Evolutionary conservation across 1,140 invertebrate species (phyloP).

Genomic region (Camponotus floridanus): DNA sequence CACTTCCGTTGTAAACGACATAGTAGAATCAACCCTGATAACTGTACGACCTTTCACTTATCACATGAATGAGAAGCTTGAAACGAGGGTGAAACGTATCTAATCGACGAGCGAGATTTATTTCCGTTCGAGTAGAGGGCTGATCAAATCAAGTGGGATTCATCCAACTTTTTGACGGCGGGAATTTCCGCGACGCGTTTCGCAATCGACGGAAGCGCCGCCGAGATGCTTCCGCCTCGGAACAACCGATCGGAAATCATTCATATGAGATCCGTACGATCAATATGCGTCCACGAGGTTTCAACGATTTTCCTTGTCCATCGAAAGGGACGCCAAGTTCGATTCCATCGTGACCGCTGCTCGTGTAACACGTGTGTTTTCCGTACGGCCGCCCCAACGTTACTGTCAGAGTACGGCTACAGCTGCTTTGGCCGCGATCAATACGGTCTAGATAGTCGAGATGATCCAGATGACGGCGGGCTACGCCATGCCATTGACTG

Average conservation of each 20-base stretch:
- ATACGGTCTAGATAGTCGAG: conserved; percentile 83
- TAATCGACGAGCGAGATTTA: not conserved
- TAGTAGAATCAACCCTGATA: conserved; percentile 27
- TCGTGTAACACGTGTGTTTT: conserved; percentile 79
- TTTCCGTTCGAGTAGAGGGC: not conserved
- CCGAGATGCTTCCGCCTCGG: not conserved
- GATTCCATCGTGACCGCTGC: conserved; percentile 58
- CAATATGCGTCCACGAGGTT: conserved; percentile 24
- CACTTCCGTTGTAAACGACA: conserved; percentile 21
- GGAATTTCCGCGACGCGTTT: conserved; percentile 28
- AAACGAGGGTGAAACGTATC: conserved; percentile 1
- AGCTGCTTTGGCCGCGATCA: conserved; percentile 82
- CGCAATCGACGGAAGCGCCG: not conserved
- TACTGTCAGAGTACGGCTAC: conserved; percentile 79
- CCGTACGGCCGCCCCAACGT: conserved; percentile 80
- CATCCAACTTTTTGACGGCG: conserved; percentile 27
- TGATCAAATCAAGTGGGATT: conserved; percentile 1
- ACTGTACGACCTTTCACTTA: conserved; percentile 31
- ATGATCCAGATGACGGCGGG: conserved; percentile 75
- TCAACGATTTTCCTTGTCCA: conserved; percentile 22
- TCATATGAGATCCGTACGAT: not conserved
- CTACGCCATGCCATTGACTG: conserved; percentile 66
- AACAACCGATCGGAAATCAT: conserved; percentile 15
- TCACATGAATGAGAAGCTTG: not conserved
- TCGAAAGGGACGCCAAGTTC: conserved; percentile 55